phyloP scores from a whole-genome alignment of 2,888 invertebrate genomes.

The Cosmia trapezina region DNA sequence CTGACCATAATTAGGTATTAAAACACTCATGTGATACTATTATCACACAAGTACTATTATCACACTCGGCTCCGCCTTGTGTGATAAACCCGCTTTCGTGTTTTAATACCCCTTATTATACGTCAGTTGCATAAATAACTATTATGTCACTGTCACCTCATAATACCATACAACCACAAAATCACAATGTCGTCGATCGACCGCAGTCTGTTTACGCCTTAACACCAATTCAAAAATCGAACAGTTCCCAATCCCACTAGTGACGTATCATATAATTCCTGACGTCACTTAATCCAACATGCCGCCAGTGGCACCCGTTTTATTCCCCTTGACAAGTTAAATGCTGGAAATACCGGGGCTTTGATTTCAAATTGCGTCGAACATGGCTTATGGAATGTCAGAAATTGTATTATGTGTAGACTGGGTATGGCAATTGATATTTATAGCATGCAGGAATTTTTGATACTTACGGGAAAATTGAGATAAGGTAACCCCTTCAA shows the following conservation, averaged over 20 bases:
- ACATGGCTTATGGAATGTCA: conserved; percentile 19
- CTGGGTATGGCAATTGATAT: not conserved
- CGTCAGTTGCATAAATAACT: too few relatives aligned
- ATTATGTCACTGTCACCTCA: not conserved
- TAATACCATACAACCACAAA: not conserved
- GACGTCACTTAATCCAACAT: conserved; percentile 48
- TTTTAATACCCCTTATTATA: too few relatives aligned
- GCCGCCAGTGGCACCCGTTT: conserved; percentile 40
- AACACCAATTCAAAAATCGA: conserved; percentile 16
- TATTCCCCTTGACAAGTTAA: conserved; percentile 47
- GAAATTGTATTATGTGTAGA: conserved; percentile 12
- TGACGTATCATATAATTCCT: conserved; percentile 31
- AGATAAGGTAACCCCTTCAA: not conserved
- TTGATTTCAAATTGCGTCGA: conserved; percentile 37
- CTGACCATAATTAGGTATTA: too few relatives aligned
- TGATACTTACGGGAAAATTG: not conserved
- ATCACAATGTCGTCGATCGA: not conserved
- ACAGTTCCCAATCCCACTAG: conserved; percentile 7
- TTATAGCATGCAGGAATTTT: not conserved
- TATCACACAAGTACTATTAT: too few relatives aligned
- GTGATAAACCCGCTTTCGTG: too few relatives aligned
- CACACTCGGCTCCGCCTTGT: too few relatives aligned
- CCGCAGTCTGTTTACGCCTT: too few relatives aligned
- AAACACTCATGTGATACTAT: too few relatives aligned
- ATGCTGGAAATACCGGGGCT: conserved; percentile 42